Percentiles rank a stretch among this genome's conserved stretches.
These are phyloP conservation scores for Heterotilapia buettikoferi DNA, from an alignment of 2,113 vertebrate species.

Conservation along the genomic window DNA sequence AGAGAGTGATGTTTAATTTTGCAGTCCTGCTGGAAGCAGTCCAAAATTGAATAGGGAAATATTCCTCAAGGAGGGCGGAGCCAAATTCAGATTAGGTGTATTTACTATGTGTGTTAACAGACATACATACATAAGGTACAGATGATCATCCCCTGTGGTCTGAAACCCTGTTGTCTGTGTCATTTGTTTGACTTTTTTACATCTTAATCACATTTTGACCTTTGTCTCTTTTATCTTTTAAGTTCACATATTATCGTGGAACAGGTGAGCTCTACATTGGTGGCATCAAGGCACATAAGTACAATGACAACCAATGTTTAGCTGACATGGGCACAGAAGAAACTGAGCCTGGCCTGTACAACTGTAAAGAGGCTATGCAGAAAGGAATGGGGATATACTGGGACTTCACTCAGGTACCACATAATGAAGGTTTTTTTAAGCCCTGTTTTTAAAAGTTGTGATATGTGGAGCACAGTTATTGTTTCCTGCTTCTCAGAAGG, in stretches of 20 bases:
- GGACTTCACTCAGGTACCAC: conserved; percentile 68
- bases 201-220: not conserved
- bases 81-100: no score
- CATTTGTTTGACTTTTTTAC: no score
- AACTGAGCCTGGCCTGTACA: conserved; percentile 28
- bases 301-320: conserved; percentile 54
- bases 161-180: no score
- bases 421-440: not conserved
- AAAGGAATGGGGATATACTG: conserved; percentile 57
- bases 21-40: no score
- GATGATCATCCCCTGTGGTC: no score
- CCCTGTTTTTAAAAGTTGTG: no score
- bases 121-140: no score
- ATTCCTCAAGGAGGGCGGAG: no score
- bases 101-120: rapidly evolving
- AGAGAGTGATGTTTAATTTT: no score
- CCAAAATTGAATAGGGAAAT: no score
- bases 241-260: conserved; percentile 28
- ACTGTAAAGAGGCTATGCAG: conserved; percentile 50
- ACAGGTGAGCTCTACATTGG: conserved; percentile 58
- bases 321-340: conserved; percentile 27
- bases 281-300: conserved; percentile 44
- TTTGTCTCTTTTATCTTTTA: not conserved
- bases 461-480: no score
- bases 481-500: no score